Evolutionary conservation across 2,113 vertebrate species (phyloP).

Genomic region (Ascaphus truei): DNA sequence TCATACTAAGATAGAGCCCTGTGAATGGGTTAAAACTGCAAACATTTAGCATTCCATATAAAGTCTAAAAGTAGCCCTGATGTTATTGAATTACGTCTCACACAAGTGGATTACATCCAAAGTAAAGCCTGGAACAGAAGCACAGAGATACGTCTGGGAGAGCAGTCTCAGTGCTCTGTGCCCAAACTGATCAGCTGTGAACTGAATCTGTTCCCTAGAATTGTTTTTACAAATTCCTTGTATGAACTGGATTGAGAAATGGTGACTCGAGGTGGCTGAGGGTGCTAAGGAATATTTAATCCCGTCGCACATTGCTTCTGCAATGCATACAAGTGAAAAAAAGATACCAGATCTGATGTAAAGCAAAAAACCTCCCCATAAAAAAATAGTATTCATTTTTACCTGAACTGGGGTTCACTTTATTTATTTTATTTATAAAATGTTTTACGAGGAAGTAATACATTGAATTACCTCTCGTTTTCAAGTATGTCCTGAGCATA

Average conservation of each 20-base stretch:
- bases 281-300: conserved; percentile 31
- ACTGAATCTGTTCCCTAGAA: neutral
- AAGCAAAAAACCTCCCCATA: too few relatives aligned
- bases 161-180: neutral
- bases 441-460: too few relatives aligned
- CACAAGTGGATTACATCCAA: neutral
- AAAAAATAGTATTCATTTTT: too few relatives aligned
- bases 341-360: too few relatives aligned
- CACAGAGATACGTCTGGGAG: neutral
- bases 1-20: too few relatives aligned
- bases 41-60: neutral
- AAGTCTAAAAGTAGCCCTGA: neutral
- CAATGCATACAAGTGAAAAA: too few relatives aligned
- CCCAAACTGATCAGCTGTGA: conserved; percentile 2
- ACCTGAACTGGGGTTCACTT: too few relatives aligned
- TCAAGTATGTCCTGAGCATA: too few relatives aligned
- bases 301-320: neutral
- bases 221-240: conserved; percentile 18
- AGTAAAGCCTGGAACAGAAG: neutral
- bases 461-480: too few relatives aligned
- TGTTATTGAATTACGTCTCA: neutral
- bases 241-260: conserved; percentile 39
- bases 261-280: conserved; percentile 48
- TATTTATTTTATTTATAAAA: too few relatives aligned
- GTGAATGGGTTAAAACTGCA: neutral